Conservation (phyloP, 2,113 vertebrate species). For the Sapayoa aenigma region DNA sequence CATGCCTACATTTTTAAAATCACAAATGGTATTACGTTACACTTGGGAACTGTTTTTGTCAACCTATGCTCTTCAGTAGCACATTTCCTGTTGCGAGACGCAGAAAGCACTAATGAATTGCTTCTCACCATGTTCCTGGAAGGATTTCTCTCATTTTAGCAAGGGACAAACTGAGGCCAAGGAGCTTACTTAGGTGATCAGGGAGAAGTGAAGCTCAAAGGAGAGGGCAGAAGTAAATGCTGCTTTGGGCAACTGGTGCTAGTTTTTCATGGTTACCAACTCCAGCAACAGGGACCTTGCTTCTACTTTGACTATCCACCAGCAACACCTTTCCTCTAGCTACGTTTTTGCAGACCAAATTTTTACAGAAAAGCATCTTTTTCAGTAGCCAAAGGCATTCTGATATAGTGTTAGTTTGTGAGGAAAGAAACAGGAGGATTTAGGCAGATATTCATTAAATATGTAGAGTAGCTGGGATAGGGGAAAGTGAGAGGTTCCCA, state of each 20-base stretch:
- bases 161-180: background rate
- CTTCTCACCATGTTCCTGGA: background rate
- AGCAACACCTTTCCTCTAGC: background rate
- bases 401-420: accelerated
- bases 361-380: background rate
- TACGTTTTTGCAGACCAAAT: background rate
- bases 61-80: background rate
- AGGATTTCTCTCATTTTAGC: background rate
- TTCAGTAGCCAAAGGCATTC: background rate
- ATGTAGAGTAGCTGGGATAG: background rate
- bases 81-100: background rate
- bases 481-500: background rate
- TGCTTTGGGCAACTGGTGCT: background rate
- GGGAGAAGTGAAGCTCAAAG: background rate
- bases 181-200: background rate
- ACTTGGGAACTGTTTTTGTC: background rate
- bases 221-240: background rate
- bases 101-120: background rate
- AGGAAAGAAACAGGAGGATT: background rate
- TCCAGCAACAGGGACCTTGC: background rate
- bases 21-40: background rate
- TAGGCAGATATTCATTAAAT: background rate
- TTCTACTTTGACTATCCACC: background rate
- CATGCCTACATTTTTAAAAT: constrained; percentile 31
- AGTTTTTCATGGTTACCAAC: background rate